Conservation (phyloP, 2,888 invertebrate species). For the Deilephila elpenor region DNA sequence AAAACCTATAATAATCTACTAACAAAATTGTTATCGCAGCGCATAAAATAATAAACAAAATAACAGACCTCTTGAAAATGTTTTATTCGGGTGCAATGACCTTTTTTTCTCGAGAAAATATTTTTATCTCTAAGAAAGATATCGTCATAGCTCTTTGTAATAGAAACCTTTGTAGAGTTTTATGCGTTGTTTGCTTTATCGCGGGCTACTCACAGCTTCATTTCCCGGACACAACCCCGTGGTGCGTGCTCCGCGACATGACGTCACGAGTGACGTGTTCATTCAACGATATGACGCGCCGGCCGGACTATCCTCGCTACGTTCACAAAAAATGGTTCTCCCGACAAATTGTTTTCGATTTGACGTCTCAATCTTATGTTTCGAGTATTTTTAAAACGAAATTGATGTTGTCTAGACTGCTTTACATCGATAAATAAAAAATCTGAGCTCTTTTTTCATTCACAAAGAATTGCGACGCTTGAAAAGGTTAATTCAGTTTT, state of each 20-base stretch:
- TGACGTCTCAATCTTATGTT: not conserved
- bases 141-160: not conserved
- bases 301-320: not conserved
- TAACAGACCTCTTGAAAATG: too few relatives aligned
- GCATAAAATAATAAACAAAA: too few relatives aligned
- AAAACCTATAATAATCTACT: too few relatives aligned
- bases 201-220: not conserved
- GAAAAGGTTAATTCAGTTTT: too few relatives aligned
- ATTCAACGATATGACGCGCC: not conserved
- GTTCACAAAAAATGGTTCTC: not conserved
- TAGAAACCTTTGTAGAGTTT: constrained; percentile 3
- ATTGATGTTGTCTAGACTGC: not conserved
- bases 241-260: not conserved
- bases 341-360: constrained; percentile 18
- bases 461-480: too few relatives aligned
- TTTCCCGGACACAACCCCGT: not conserved
- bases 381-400: not conserved
- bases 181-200: not conserved
- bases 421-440: constrained; percentile 11
- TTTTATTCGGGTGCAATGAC: too few relatives aligned
- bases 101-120: too few relatives aligned
- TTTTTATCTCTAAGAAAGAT: not conserved
- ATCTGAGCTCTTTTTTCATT: too few relatives aligned
- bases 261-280: constrained; percentile 11
- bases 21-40: too few relatives aligned